Evolutionary conservation across 1,140 invertebrate species (phyloP).

Genomic region (Drosophila subobscura): DNA sequence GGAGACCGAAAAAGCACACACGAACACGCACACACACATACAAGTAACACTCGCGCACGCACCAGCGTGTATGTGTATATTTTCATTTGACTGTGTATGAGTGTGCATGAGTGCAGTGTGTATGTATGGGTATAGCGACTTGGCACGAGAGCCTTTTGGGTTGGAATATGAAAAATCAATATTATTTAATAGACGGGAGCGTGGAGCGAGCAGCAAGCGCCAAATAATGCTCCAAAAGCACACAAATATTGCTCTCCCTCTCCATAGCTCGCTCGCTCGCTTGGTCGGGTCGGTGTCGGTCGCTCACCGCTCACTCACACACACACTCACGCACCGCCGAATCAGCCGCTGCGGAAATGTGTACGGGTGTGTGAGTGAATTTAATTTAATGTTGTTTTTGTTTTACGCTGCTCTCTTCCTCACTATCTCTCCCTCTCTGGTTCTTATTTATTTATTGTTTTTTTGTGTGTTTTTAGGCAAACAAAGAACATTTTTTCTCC

Average conservation of each 20-base stretch:
- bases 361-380: slow-evolving; percentile 41
- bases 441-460: slow-evolving; percentile 71
- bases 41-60: slow-evolving; percentile 24
- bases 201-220: slow-evolving; percentile 38
- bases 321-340: slow-evolving; percentile 4
- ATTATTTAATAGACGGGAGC: slow-evolving; percentile 73
- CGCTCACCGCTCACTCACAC: slow-evolving; percentile 6
- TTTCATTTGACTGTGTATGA: slow-evolving; percentile 16
- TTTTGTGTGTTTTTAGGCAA: slow-evolving; percentile 51
- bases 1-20: slow-evolving; percentile 60
- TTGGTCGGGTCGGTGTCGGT: neutral
- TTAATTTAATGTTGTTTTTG: slow-evolving; percentile 72
- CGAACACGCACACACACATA: slow-evolving; percentile 1
- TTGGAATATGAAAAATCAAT: slow-evolving; percentile 81
- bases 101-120: slow-evolving; percentile 30
- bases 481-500: slow-evolving; percentile 68
- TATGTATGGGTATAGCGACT: slow-evolving; percentile 37
- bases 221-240: slow-evolving; percentile 64
- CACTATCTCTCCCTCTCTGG: slow-evolving; percentile 11
- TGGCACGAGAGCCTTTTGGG: slow-evolving; percentile 28
- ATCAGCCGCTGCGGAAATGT: too few relatives aligned
- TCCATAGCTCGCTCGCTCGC: slow-evolving; percentile 26
- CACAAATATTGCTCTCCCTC: slow-evolving; percentile 37
- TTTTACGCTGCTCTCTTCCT: slow-evolving; percentile 65
- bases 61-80: slow-evolving; percentile 35